Conservation (phyloP, 2,888 invertebrate genomes). For the Hypomecis atomaria region DNA sequence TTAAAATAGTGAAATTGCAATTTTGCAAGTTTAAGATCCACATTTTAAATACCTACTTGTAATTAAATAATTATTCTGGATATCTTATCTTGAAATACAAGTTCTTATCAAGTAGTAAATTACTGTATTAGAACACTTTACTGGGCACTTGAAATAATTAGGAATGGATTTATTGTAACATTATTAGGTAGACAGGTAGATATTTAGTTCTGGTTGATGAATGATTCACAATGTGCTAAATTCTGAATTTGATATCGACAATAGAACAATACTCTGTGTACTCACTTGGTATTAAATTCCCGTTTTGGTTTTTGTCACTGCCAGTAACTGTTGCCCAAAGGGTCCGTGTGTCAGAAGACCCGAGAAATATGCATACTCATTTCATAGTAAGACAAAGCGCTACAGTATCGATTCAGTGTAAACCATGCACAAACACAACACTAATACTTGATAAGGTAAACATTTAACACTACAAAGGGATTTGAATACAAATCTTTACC, state of each 20-base stretch:
- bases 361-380: constrained; percentile 72
- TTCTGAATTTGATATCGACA: constrained; percentile 12
- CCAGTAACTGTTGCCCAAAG: constrained; percentile 55
- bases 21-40: too few species aligned
- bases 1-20: neutral
- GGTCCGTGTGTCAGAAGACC: constrained; percentile 59
- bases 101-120: constrained; percentile 2
- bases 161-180: neutral
- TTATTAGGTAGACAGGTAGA: neutral
- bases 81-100: neutral
- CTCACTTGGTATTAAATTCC: constrained; percentile 45
- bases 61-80: neutral
- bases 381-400: constrained; percentile 64
- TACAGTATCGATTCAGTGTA: constrained; percentile 67
- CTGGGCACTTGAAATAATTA: neutral
- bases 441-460: constrained; percentile 58
- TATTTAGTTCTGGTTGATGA: constrained; percentile 1
- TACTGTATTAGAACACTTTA: neutral
- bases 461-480: constrained; percentile 57
- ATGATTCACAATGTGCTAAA: constrained; percentile 10
- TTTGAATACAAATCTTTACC: constrained; percentile 56
- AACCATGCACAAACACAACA: constrained; percentile 57
- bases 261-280: constrained; percentile 30
- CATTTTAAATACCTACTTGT: too few species aligned
- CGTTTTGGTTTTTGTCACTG: constrained; percentile 35